Conservation (phyloP, 2,888 invertebrate species). For the Rhagophthalmus giganteus region DNA sequence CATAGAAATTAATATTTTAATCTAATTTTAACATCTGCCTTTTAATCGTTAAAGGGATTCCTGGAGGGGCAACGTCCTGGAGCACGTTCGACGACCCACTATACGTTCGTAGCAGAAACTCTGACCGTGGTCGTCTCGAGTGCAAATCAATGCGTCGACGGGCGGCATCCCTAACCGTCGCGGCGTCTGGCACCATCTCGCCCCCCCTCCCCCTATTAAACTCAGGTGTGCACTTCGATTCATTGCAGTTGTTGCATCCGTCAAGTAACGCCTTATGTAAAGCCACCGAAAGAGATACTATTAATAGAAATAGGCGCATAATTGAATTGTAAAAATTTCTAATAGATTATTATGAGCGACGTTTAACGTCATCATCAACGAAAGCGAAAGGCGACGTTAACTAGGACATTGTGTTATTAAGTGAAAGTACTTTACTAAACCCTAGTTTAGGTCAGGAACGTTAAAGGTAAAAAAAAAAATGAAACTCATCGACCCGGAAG, state of each 20-base stretch:
- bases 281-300: too few species aligned
- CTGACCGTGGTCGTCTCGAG: conserved; percentile 58
- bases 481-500: too few species aligned
- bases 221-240: too few species aligned
- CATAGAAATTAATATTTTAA: too few species aligned
- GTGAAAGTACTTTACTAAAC: conserved; percentile 2
- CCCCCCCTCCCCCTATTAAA: conserved; percentile 21
- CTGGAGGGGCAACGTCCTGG: conserved; percentile 47
- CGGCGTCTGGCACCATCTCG: conserved; percentile 65
- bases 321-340: too few species aligned
- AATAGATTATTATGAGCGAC: too few species aligned
- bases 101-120: conserved; percentile 53
- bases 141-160: conserved; percentile 56
- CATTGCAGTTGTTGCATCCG: not conserved
- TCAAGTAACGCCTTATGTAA: too few species aligned
- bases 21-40: too few species aligned
- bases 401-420: not conserved
- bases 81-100: conserved; percentile 51
- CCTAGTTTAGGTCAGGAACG: not conserved
- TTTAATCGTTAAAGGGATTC: not conserved
- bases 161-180: conserved; percentile 57
- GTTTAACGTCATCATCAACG: conserved; percentile 5
- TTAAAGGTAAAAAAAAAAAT: not conserved
- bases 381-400: conserved; percentile 8
- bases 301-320: too few species aligned